Evolutionary conservation across 2,113 vertebrate genomes (phyloP).

Genomic region (Genyomyrus donnyi): DNA sequence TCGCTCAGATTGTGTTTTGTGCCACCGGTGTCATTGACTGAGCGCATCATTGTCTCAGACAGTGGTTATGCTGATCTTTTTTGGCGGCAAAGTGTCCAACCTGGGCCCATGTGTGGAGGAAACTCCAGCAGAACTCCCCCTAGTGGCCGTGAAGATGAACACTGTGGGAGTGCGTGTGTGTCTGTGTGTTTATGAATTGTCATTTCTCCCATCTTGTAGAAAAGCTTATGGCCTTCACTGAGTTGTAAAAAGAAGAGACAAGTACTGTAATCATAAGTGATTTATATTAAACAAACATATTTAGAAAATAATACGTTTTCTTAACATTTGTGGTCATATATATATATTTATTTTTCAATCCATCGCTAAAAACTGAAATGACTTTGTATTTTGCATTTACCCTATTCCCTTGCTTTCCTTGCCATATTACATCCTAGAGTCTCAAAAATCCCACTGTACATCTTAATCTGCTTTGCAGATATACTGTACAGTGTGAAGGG

Average conservation of each 20-base stretch:
- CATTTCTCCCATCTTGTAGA: background rate
- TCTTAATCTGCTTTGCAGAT: background rate
- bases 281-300: constrained; percentile 4
- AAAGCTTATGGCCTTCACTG: background rate
- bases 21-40: background rate
- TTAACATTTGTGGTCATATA: background rate
- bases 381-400: background rate
- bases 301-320: background rate
- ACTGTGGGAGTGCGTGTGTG: background rate
- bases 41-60: background rate
- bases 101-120: background rate
- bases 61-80: background rate
- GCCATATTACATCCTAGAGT: background rate
- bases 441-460: background rate
- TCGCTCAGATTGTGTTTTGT: background rate
- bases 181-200: background rate
- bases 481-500: background rate
- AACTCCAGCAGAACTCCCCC: background rate
- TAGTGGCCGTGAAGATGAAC: background rate
- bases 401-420: background rate
- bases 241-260: constrained; percentile 2
- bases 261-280: background rate
- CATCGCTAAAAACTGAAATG: background rate
- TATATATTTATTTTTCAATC: background rate
- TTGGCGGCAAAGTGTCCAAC: background rate